phyloP scores from a whole-genome alignment of 2,888 invertebrate genomes.

The Miltochrista miniata region DNA sequence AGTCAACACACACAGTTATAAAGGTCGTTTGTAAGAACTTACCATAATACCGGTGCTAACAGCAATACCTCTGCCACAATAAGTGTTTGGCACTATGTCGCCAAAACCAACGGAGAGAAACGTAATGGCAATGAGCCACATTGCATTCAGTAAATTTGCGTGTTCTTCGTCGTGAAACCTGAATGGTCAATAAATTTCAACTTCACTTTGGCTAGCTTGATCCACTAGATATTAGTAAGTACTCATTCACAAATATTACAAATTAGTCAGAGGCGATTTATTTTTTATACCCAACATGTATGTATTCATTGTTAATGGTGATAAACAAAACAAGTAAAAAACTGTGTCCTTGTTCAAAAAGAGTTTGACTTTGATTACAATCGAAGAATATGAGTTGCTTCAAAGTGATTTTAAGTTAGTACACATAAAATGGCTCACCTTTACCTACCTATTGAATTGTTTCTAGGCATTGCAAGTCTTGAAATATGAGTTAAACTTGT shows the following conservation, averaged over 20 bases:
- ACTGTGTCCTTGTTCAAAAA: constrained; percentile 51
- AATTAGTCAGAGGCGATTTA: constrained; percentile 51
- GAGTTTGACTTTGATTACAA: constrained; percentile 81
- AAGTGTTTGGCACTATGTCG: constrained; percentile 99
- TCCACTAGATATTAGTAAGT: no score
- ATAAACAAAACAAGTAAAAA: constrained; percentile 53
- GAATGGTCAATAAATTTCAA: constrained; percentile 78
- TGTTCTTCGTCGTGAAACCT: constrained; percentile 99
- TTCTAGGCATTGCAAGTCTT: constrained; percentile 71
- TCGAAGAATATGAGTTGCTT: constrained; percentile 55
- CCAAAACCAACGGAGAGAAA: constrained; percentile 99
- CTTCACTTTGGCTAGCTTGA: no score
- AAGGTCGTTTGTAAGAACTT: constrained; percentile 83
- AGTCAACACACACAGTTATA: constrained; percentile 73
- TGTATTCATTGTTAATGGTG: constrained; percentile 42
- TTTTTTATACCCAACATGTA: constrained; percentile 32
- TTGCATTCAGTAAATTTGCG: constrained; percentile 99
- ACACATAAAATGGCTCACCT: constrained; percentile 84
- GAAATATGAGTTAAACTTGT: no score
- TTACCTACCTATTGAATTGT: constrained; percentile 63
- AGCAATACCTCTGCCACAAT: constrained; percentile 99
- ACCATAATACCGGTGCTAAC: constrained; percentile 99
- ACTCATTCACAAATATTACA: constrained; percentile 25
- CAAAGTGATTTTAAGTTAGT: constrained; percentile 52
- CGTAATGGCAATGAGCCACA: constrained; percentile 99